Evolutionary conservation across 2,888 invertebrate species (phyloP).

Genomic region (Boloria euphrosyne): DNA sequence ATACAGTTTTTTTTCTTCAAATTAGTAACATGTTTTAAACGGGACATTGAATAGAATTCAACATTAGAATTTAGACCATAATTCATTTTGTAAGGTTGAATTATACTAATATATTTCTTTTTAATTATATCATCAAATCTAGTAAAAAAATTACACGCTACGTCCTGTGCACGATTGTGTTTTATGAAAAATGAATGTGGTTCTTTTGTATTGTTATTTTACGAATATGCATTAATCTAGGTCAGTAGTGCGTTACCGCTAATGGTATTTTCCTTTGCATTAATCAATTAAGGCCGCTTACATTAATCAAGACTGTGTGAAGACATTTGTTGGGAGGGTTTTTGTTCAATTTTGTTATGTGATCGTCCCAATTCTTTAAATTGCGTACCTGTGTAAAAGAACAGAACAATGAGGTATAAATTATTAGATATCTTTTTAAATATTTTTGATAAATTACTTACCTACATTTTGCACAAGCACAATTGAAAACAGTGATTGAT

Average conservation of each 20-base stretch:
- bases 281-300: constrained; percentile 35
- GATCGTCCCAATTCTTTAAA: not conserved
- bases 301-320: constrained; percentile 35
- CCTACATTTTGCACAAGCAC: not conserved
- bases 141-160: constrained; percentile 13
- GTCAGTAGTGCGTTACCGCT: constrained; percentile 30
- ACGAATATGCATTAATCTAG: constrained; percentile 27
- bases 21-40: too few species aligned
- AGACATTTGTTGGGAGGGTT: constrained; percentile 24
- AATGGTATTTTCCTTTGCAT: constrained; percentile 34
- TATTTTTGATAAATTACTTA: not conserved
- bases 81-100: too few species aligned
- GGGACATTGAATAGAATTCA: too few species aligned
- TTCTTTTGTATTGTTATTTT: constrained; percentile 24
- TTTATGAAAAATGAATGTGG: constrained; percentile 30
- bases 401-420: constrained; percentile 3
- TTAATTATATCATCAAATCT: too few species aligned
- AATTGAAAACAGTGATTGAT: too few species aligned
- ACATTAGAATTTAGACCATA: too few species aligned
- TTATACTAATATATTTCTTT: too few species aligned
- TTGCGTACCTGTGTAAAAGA: not conserved
- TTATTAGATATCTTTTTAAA: not conserved
- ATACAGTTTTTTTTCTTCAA: too few species aligned
- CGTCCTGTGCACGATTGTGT: constrained; percentile 29
- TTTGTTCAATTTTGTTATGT: constrained; percentile 8